Percentiles rank a stretch among this genome's conserved stretches.
These are phyloP conservation scores for Acronicta alni DNA, from an alignment of 2,888 invertebrate species.

Conservation along the genomic window DNA sequence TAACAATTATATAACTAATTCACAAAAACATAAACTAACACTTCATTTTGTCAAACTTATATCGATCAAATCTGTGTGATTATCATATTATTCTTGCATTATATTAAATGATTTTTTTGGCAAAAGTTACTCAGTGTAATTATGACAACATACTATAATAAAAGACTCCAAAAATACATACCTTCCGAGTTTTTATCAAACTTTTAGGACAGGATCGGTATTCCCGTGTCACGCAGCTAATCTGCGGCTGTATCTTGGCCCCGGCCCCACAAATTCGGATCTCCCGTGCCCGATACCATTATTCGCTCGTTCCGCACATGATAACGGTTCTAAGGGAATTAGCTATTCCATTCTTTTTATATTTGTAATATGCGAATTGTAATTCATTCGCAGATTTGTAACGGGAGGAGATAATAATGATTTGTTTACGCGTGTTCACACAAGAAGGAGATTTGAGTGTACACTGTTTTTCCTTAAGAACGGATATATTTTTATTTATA, in stretches of 20 bases:
- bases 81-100: too few relatives aligned
- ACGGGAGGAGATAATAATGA: not conserved
- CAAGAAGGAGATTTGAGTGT: too few relatives aligned
- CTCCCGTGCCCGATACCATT: slow-evolving; percentile 46
- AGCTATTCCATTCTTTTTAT: slow-evolving; percentile 27
- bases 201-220: slow-evolving; percentile 19
- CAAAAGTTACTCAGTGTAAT: too few relatives aligned
- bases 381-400: slow-evolving; percentile 2
- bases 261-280: slow-evolving; percentile 19
- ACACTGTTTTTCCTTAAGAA: too few relatives aligned
- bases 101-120: too few relatives aligned
- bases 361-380: slow-evolving; percentile 13
- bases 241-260: slow-evolving; percentile 30
- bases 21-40: too few relatives aligned
- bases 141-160: not conserved
- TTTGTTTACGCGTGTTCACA: not conserved
- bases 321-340: slow-evolving; percentile 36
- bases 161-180: slow-evolving; percentile 1
- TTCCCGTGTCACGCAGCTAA: slow-evolving; percentile 28
- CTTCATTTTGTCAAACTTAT: too few relatives aligned
- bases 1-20: too few relatives aligned
- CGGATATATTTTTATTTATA: too few relatives aligned
- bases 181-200: slow-evolving; percentile 4
- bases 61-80: too few relatives aligned
- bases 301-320: slow-evolving; percentile 40